phyloP scores from a whole-genome alignment of 35 echinoderm and acorn worm species.

The Lytechinus pictus region DNA sequence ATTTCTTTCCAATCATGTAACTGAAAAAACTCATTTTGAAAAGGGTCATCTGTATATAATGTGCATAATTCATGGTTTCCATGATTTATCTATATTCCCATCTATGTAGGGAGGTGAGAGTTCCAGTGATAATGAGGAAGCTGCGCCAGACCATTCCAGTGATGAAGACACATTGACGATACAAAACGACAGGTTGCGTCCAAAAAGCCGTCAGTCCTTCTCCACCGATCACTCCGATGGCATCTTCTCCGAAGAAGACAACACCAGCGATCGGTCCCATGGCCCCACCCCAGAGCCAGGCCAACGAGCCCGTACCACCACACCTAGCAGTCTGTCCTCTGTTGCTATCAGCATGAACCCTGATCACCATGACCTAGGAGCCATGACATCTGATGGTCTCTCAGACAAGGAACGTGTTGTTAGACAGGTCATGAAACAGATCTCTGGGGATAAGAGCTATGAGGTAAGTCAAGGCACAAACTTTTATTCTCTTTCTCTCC shows the following conservation, averaged over 20 bases:
- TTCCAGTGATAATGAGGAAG: constrained; percentile 74
- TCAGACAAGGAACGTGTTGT: constrained; percentile 89
- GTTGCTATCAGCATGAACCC: constrained; percentile 46
- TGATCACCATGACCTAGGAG: constrained; percentile 60
- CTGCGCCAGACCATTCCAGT: constrained; percentile 66
- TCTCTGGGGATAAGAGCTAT: constrained; percentile 85
- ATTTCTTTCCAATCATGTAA: no score
- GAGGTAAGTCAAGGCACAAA: constrained; percentile 65
- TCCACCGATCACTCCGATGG: constrained; percentile 56
- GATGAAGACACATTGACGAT: constrained; percentile 78
- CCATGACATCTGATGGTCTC: constrained; percentile 79
- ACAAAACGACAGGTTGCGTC: constrained; percentile 59
- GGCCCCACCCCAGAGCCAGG: constrained; percentile 54
- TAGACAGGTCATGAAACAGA: constrained; percentile 84
- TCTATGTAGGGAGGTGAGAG: constrained; percentile 36
- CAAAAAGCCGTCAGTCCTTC: constrained; percentile 64
- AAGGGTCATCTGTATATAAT: background rate
- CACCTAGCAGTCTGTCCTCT: constrained; percentile 58
- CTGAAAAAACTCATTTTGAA: background rate
- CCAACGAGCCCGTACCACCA: background rate
- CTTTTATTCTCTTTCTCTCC: background rate
- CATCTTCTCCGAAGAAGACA: constrained; percentile 74
- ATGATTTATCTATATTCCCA: background rate
- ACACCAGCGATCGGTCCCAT: constrained; percentile 62
- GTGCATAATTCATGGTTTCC: background rate